Evolutionary conservation across 2,888 invertebrate species (phyloP).

Genomic region (Calameuta pallipes): DNA sequence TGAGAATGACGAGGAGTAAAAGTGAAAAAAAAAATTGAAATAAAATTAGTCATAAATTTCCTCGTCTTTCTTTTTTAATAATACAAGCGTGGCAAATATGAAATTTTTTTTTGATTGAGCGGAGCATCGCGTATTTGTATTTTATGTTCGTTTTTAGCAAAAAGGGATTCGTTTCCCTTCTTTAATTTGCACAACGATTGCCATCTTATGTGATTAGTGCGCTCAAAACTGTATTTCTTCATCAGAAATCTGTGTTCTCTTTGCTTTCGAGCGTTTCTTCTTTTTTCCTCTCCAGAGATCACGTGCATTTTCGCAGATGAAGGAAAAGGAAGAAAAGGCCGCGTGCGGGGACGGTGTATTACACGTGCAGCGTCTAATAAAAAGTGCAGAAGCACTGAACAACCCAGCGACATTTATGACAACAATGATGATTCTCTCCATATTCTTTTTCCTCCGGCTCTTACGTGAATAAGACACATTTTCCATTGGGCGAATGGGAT

Average conservation of each 20-base stretch:
- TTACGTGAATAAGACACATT: not conserved
- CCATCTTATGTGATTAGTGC: not conserved
- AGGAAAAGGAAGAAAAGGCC: not conserved
- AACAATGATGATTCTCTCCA: not conserved
- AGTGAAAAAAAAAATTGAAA: not conserved
- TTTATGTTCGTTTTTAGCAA: not conserved
- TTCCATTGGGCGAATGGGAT: not conserved
- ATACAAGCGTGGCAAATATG: not conserved
- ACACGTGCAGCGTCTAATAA: not conserved
- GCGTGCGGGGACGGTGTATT: not conserved
- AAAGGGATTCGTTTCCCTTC: not conserved
- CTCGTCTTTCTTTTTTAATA: not conserved
- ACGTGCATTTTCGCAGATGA: not conserved
- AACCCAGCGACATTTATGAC: not conserved
- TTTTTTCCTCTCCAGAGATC: not conserved
- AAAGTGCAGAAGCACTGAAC: not conserved
- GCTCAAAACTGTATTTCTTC: not conserved
- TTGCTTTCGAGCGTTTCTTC: not conserved
- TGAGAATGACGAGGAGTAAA: not conserved
- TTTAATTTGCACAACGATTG: not conserved
- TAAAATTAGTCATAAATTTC: not conserved
- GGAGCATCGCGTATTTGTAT: not conserved
- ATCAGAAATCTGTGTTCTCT: too few species aligned
- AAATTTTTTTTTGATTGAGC: not conserved
- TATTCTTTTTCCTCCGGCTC: not conserved